Evolutionary conservation across 2,888 invertebrate species (phyloP).

Genomic region (Eristalinus sepulchralis): DNA sequence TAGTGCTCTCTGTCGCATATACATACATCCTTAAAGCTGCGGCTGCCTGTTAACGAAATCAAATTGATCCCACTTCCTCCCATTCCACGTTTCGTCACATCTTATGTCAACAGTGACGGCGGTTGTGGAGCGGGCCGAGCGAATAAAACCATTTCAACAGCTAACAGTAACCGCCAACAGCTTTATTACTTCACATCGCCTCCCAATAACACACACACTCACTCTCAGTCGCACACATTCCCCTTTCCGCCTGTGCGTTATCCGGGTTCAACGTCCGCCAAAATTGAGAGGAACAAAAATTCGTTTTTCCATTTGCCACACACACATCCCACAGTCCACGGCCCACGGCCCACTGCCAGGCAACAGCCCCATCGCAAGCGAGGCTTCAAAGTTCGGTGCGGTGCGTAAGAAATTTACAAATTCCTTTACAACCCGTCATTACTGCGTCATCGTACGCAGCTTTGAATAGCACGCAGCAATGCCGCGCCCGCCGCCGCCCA

Average conservation of each 20-base stretch:
- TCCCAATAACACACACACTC: background rate
- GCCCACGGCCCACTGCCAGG: background rate
- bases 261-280: constrained; percentile 65
- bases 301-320: constrained; percentile 56
- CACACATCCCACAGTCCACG: background rate
- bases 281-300: constrained; percentile 28
- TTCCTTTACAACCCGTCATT: constrained; percentile 50
- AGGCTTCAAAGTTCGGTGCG: background rate
- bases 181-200: constrained; percentile 37
- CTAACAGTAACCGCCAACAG: constrained; percentile 53
- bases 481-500: background rate
- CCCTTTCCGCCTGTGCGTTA: constrained; percentile 13
- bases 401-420: constrained; percentile 34
- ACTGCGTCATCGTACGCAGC: background rate
- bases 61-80: constrained; percentile 44
- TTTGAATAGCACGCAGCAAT: background rate
- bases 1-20: constrained; percentile 34
- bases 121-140: background rate
- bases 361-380: background rate
- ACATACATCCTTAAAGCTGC: background rate
- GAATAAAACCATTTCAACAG: constrained; percentile 32
- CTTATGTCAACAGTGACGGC: constrained; percentile 23
- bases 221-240: background rate
- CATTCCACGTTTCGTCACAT: constrained; percentile 16
- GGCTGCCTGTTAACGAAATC: constrained; percentile 8